Percentiles rank a stretch among this genome's conserved stretches.
These are phyloP conservation scores for Balanococcus diminutus DNA, from an alignment of 2,888 invertebrate genomes.

Conservation along the genomic window DNA sequence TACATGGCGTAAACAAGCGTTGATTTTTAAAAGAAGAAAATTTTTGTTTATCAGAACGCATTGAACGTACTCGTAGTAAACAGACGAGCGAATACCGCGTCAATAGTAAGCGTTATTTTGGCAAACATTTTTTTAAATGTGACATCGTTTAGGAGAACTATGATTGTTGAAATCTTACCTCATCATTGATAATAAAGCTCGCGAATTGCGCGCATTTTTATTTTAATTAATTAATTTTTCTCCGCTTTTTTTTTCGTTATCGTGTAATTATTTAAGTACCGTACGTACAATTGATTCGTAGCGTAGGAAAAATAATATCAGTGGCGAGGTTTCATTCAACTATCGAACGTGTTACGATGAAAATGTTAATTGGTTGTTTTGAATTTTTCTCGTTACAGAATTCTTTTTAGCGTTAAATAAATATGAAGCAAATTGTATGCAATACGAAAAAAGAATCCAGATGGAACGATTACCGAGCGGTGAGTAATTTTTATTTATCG, in stretches of 20 bases:
- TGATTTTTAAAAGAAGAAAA: neutral
- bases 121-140: slow-evolving; percentile 20
- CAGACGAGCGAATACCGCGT: neutral
- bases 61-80: neutral
- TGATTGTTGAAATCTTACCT: neutral
- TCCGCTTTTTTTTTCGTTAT: neutral
- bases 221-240: neutral
- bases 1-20: neutral
- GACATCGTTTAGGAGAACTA: neutral
- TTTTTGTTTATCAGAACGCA: slow-evolving; percentile 12
- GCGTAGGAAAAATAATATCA: neutral
- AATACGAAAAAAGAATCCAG: neutral
- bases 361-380: neutral
- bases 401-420: neutral
- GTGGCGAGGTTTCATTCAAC: neutral
- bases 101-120: slow-evolving; percentile 16
- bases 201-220: slow-evolving; percentile 11
- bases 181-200: slow-evolving; percentile 19
- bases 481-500: neutral
- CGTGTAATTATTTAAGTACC: neutral
- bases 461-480: slow-evolving; percentile 44
- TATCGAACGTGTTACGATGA: neutral
- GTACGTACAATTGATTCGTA: neutral
- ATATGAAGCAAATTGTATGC: slow-evolving; percentile 43
- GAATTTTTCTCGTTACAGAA: slow-evolving; percentile 11